Evolutionary conservation across 30 jellyfish, hydroid and myxozoan species (phyloP).

Genomic region (Hydractinia echinata): DNA sequence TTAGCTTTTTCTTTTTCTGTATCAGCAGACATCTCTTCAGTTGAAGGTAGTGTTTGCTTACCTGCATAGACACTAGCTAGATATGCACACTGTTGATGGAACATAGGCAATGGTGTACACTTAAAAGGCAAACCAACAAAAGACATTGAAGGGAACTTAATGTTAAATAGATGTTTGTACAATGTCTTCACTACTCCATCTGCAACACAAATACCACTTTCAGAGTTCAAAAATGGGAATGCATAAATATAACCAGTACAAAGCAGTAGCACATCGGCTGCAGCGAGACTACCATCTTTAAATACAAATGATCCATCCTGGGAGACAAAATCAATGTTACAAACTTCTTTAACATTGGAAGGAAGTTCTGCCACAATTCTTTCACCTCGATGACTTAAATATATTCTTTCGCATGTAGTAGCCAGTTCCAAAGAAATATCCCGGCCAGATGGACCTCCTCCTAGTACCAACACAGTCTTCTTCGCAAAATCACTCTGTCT

Average conservation of each 20-base stretch:
- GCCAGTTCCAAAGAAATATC: conserved; percentile 68
- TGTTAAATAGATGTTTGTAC: conserved; percentile 56
- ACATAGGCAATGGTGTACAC: conserved; percentile 54
- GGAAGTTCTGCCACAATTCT: conserved; percentile 29
- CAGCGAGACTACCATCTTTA: conserved; percentile 28
- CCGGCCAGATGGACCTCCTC: conserved; percentile 82
- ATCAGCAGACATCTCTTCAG: conserved; percentile 38
- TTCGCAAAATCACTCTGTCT: conserved; percentile 47
- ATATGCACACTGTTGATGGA: conserved; percentile 57
- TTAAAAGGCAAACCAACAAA: conserved; percentile 44
- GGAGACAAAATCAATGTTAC: conserved; percentile 26
- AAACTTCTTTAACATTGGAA: conserved; percentile 35
- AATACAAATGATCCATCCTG: conserved; percentile 50
- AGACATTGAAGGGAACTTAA: conserved; percentile 50
- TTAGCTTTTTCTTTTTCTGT: conserved; percentile 1
- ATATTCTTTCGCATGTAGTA: conserved; percentile 37
- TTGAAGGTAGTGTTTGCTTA: conserved; percentile 36
- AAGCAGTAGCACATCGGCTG: conserved; percentile 47
- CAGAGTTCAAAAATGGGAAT: conserved; percentile 54
- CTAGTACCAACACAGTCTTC: conserved; percentile 46
- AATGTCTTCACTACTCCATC: conserved; percentile 15
- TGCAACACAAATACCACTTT: conserved; percentile 38
- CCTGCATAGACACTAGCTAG: conserved; percentile 35
- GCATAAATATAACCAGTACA: conserved; percentile 68
- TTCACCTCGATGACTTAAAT: conserved; percentile 52